phyloP scores from a whole-genome alignment of 1,140 invertebrate genomes.

The Phymorhynchus buccinoides region DNA sequence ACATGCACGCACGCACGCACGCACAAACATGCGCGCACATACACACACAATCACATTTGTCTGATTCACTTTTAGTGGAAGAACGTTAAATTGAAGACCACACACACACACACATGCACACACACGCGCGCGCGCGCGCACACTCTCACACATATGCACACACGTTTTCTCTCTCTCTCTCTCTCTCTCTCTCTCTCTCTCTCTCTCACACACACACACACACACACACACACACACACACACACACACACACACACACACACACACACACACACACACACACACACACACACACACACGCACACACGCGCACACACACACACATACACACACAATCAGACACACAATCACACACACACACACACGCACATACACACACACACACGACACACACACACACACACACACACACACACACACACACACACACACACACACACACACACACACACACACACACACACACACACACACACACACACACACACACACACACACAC shows the following conservation, averaged over 20 bases:
- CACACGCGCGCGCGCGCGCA: background rate
- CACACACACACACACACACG: background rate
- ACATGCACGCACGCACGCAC: background rate
- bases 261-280: slow-evolving; percentile 10
- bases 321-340: background rate
- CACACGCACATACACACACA: background rate
- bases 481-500: slow-evolving; percentile 3
- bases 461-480: background rate
- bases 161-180: background rate
- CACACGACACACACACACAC: background rate
- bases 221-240: background rate
- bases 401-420: background rate
- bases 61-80: too few species aligned
- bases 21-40: background rate
- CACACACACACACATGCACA: background rate
- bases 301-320: background rate
- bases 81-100: background rate
- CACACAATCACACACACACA: background rate
- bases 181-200: background rate
- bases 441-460: background rate
- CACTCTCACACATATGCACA: slow-evolving; percentile 8
- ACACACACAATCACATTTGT: background rate
- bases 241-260: background rate
- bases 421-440: slow-evolving; percentile 14
- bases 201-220: too few species aligned